Base-by-base conservation (phyloP, 2,113 vertebrate genomes). In the Clupea harengus region DNA sequence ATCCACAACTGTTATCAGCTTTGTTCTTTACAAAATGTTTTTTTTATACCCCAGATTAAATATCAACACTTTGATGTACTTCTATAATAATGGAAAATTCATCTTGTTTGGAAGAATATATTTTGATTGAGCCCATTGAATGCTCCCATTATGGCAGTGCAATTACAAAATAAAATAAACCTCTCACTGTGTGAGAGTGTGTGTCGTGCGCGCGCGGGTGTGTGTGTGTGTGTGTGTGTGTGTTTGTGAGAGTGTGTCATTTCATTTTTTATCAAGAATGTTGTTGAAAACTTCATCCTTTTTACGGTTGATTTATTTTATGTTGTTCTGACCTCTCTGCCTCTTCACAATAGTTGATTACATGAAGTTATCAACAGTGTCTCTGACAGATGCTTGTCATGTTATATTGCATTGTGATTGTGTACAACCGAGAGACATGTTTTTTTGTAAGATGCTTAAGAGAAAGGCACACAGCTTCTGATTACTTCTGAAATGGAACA, bases 1-100 rank as follows among this genome's bases (percentile, higher is more conserved):
- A 93, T 92, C 91, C 92, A 90, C 92, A 91, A 90, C 89, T 93
- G 93, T 92, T 89, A 89, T 89, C 89, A 90, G 91, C 93, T 93
- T 92, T 82, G 91, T 92, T 88, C 90, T 91, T 92, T 88, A 91
- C 90, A 88, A 93, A 93, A 93, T 91, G 91, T 92, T 92, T 91
- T 92, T 89, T 90, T 89, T 93, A 94, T 93, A 90, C 92, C 92
- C 88, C 89, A 93, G 92, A 91, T 88, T 89, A 52, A 85, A 89
- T 86, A 85, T 82, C 81, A 67, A 67, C 60, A 67, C 60, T 67
- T 67, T 67, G 60, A 67, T 67, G 60, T 67, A 67, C 60, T 67
- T 67, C 60, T n/a, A 67, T n/a, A 67, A 67, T 67, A 67, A 67
- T 67, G 60, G 81, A 83, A 60, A 75, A 83, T 50, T 83, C 47